Conservation (phyloP, 2,888 invertebrate species). For the Synanthedon andrenaeformis region DNA sequence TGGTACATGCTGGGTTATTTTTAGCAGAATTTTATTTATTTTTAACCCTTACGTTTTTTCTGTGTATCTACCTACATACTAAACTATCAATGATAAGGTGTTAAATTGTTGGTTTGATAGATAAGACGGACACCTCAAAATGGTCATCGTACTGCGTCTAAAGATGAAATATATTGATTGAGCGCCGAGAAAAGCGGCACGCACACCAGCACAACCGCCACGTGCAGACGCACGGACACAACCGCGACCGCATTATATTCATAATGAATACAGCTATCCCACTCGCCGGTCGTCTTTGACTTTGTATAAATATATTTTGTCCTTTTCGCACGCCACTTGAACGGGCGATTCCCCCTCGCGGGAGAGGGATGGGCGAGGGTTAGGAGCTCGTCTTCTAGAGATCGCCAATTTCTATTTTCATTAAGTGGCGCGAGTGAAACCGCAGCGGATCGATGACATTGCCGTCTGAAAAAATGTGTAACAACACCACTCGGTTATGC, state of each 20-base stretch:
- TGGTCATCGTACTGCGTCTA: conserved; percentile 40
- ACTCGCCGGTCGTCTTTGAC: conserved; percentile 67
- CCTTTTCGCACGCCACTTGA: conserved; percentile 51
- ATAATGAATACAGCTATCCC: conserved; percentile 70
- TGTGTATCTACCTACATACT: too few species aligned
- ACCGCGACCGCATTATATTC: conserved; percentile 66
- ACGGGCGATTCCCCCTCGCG: conserved; percentile 38
- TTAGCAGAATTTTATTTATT: too few species aligned
- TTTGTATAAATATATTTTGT: conserved; percentile 69
- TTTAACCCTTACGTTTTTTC: too few species aligned
- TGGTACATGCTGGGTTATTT: too few species aligned
- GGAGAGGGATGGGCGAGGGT: conserved; percentile 56
- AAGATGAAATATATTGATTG: conserved; percentile 66
- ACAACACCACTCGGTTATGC: conserved; percentile 1
- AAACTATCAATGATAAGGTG: neutral
- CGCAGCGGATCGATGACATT: conserved; percentile 53
- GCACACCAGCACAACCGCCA: conserved; percentile 37
- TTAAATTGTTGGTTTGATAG: neutral
- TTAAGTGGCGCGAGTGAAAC: conserved; percentile 63
- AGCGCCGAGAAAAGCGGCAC: conserved; percentile 49
- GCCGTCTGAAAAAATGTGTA: conserved; percentile 37
- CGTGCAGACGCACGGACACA: conserved; percentile 61
- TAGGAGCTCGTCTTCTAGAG: conserved; percentile 65
- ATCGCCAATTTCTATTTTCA: conserved; percentile 69
- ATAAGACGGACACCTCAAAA: conserved; percentile 14